Conservation (phyloP, 2,113 vertebrate species). For the Malurus cyaneus region DNA sequence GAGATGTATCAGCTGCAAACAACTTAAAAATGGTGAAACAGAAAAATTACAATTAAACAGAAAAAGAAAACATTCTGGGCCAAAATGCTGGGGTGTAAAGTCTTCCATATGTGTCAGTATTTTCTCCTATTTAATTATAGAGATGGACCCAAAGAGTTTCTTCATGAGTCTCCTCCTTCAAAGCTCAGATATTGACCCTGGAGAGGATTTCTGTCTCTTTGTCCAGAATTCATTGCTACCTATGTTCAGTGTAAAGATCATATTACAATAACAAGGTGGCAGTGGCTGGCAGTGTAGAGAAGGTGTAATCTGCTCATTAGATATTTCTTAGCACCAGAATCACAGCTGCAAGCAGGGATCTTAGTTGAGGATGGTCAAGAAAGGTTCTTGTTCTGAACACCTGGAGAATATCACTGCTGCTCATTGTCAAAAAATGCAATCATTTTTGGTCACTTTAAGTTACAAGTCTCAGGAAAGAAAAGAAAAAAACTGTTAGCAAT, state of each 20-base stretch:
- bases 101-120: background rate
- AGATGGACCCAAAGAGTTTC: background rate
- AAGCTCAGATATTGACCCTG: background rate
- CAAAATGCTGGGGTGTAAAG: background rate
- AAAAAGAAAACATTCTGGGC: background rate
- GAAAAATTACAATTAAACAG: constrained; percentile 21
- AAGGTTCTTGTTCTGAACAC: background rate
- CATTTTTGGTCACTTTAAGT: background rate
- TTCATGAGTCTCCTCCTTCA: background rate
- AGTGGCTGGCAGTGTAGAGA: background rate
- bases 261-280: background rate
- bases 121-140: constrained; percentile 7
- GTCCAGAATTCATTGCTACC: background rate
- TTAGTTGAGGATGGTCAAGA: background rate
- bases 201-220: background rate
- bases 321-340: background rate
- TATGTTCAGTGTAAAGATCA: background rate
- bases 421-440: constrained; percentile 24
- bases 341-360: background rate
- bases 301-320: background rate
- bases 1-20: constrained; percentile 6
- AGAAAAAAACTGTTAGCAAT: background rate
- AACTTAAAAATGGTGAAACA: constrained; percentile 27
- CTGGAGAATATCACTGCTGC: background rate
- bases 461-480: constrained; percentile 13